These are phyloP conservation scores for Ornithorhynchus anatinus DNA, from an alignment of 2,113 vertebrate species.

Conservation along the genomic window DNA sequence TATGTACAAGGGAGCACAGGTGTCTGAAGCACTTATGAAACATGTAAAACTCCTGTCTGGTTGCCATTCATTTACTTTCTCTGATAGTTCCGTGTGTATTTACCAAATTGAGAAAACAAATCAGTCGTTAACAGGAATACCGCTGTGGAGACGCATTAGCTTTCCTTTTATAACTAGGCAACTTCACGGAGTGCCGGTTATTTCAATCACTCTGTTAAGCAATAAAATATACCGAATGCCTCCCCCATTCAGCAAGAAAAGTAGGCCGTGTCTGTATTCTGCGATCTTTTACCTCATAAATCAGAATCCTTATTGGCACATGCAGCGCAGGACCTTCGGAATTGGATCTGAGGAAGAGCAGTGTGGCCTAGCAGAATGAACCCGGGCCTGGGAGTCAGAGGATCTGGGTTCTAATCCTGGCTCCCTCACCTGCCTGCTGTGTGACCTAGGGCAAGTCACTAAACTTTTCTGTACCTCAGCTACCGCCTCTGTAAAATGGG, in stretches of 20 bases:
- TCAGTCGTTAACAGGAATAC: slow-evolving; percentile 6
- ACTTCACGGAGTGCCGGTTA: neutral
- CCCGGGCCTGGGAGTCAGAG: too few species aligned
- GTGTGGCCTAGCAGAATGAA: too few species aligned
- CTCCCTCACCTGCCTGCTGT: too few species aligned
- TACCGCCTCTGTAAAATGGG: too few species aligned
- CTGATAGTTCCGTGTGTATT: slow-evolving; percentile 20
- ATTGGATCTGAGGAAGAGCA: too few species aligned
- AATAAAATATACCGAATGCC: neutral
- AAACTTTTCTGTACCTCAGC: too few species aligned
- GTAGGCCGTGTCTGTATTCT: too few species aligned
- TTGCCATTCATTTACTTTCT: neutral
- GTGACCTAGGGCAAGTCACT: too few species aligned
- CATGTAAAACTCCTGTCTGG: slow-evolving; percentile 26
- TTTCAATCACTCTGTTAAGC: neutral
- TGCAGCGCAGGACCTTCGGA: too few species aligned
- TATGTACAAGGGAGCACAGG: neutral
- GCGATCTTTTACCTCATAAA: too few species aligned
- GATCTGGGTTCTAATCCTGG: too few species aligned
- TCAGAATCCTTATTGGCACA: too few species aligned
- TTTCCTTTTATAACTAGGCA: slow-evolving; percentile 31
- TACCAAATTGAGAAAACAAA: slow-evolving; percentile 27
- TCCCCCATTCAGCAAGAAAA: neutral
- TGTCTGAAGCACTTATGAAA: slow-evolving; percentile 8
- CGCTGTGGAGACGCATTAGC: slow-evolving; percentile 13